phyloP scores from a whole-genome alignment of 2,113 vertebrate species.

The Mionectes macconnelli region DNA sequence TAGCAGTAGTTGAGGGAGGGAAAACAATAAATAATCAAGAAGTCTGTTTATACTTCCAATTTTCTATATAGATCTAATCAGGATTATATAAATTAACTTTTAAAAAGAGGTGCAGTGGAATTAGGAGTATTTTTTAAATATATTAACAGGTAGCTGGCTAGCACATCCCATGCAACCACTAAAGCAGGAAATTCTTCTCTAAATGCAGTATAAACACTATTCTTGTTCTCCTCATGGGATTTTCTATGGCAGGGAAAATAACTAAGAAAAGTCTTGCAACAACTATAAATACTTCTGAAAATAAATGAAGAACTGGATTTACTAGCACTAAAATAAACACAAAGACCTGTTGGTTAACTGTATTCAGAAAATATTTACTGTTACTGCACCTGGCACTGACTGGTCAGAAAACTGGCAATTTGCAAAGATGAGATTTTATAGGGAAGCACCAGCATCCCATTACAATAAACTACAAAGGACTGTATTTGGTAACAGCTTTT shows the following conservation, averaged over 20 bases:
- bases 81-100: neutral
- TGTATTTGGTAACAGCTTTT: constrained; percentile 12
- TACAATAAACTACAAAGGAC: constrained; percentile 19
- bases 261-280: neutral
- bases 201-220: neutral
- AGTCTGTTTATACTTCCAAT: neutral
- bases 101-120: neutral
- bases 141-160: neutral
- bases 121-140: neutral
- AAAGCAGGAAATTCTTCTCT: neutral
- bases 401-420: neutral
- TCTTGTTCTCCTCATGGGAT: neutral
- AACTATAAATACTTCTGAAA: constrained; percentile 20
- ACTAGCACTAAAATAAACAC: neutral
- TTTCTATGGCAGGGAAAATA: neutral
- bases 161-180: neutral
- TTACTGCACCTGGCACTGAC: neutral
- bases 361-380: neutral
- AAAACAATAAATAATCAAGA: neutral
- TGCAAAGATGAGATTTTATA: neutral
- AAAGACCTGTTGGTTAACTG: constrained; percentile 26
- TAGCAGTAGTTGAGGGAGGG: neutral
- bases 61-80: neutral
- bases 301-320: constrained; percentile 6
- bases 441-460: neutral